Conservation (phyloP, 1,140 invertebrate species). For the Hormaphis cornu region DNA sequence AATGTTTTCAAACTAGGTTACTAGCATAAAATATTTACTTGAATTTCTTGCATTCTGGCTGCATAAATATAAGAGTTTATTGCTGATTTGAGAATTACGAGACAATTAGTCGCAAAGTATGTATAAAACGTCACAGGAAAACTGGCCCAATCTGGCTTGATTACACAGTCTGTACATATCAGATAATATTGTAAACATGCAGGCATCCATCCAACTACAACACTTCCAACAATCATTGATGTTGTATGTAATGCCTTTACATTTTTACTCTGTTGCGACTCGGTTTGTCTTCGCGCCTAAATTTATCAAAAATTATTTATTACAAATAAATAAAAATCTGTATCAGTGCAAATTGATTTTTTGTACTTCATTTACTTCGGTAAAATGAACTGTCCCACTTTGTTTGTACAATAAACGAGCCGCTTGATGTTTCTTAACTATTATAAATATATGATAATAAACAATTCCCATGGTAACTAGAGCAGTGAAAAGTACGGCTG, state of each 20-base stretch:
- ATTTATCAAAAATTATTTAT: no score
- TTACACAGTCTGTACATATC: constrained; percentile 46
- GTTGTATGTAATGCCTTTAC: constrained; percentile 59
- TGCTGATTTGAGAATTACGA: constrained; percentile 55
- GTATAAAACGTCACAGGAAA: constrained; percentile 36
- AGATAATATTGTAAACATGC: constrained; percentile 48
- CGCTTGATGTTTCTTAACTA: constrained; percentile 36
- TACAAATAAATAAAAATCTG: no score
- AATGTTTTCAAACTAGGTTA: no score
- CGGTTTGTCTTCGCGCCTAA: background rate
- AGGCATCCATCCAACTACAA: constrained; percentile 56
- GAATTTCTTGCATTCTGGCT: constrained; percentile 55
- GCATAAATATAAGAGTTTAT: constrained; percentile 62
- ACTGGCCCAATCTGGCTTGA: constrained; percentile 36
- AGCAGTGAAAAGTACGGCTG: constrained; percentile 45
- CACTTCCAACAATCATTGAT: constrained; percentile 57
- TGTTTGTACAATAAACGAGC: constrained; percentile 33
- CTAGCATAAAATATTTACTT: constrained; percentile 43
- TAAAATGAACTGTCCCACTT: constrained; percentile 2
- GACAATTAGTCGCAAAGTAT: constrained; percentile 42
- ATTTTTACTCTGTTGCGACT: constrained; percentile 45
- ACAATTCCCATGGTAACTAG: constrained; percentile 50
- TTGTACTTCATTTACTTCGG: background rate
- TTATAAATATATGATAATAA: constrained; percentile 50
- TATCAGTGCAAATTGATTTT: background rate